Base-by-base conservation (phyloP, 2,888 invertebrate genomes). In the Mamestra brassicae region DNA sequence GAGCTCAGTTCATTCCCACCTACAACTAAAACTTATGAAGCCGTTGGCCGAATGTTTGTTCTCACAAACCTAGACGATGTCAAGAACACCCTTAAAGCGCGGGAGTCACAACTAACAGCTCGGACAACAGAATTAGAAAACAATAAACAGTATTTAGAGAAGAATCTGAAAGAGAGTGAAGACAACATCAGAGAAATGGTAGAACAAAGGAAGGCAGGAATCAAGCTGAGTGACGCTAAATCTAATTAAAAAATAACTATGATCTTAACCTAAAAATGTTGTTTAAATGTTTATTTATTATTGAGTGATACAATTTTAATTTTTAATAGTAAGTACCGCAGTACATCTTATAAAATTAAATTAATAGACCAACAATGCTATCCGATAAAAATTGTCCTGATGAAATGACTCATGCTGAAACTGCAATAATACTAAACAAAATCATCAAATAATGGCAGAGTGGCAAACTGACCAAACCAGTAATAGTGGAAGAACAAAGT, bases 121-220 rank as follows among this genome's bases (percentile, higher is more conserved):
- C 97, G 98, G 91, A 98, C 98, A n/a, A 97, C 97, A 89, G 97
- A 97, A 60, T 95, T 98, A 80, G 98, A 98, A 94, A 97, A 97
- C 83, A 98, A 97, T 87, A 98, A 98, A 94, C 94, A 97, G n/a
- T 98, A 98, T 92, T 95, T 99, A 88, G 98, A 98, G 90, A 97
- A 97, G 87, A 98, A 97, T 92, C 95, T 99, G 81, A 98, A 98
- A 92, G 98, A 99, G 91, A 98, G 98, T 89, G 98, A 98, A 95
- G 98, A 98, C 92, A 98, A 98, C 92, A 97, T 99, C 64, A 96
- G 99, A 86, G 98, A 99, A 97, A 97, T 99, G 97, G 97, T 98
- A 0, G 97, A 97, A 88, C 97, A 97, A 85, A 97, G 97, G 80
- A 97, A 97, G 91, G 96, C 62, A 26, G 62, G 45, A 13, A 45